These are phyloP conservation scores for Thaleichthys pacificus DNA, from an alignment of 2,797 vertebrate genomes.

Conservation along the genomic window DNA sequence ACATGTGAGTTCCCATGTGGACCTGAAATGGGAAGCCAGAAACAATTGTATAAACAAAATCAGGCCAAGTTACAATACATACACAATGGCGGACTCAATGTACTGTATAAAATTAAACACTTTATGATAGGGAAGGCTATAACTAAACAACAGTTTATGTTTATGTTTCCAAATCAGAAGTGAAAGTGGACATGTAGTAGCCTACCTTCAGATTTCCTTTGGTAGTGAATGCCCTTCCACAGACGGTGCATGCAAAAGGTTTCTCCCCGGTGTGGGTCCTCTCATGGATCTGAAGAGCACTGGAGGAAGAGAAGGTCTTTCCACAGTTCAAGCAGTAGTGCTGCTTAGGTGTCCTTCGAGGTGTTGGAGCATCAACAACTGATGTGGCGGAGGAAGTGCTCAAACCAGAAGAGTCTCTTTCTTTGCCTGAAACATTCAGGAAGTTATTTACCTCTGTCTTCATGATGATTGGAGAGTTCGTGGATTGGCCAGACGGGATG, in stretches of 20 bases:
- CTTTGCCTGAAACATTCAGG: conserved; percentile 75
- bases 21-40: conserved; percentile 66
- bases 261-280: conserved; percentile 88
- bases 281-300: conserved; percentile 87
- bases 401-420: conserved; percentile 20
- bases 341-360: conserved; percentile 81
- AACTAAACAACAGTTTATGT: not conserved
- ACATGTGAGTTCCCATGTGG: conserved; percentile 89
- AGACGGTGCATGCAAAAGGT: conserved; percentile 86
- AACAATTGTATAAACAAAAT: not conserved
- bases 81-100: not conserved
- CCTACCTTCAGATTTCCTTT: conserved; percentile 90
- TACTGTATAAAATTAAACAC: not conserved
- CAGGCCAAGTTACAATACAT: not conserved
- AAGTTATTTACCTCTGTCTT: conserved; percentile 81
- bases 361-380: conserved; percentile 71
- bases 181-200: not conserved
- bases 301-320: conserved; percentile 87
- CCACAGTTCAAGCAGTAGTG: conserved; percentile 85
- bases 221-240: conserved; percentile 87
- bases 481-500: conserved; percentile 63
- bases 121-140: not conserved
- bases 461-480: conserved; percentile 73
- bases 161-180: not conserved
- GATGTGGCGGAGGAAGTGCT: conserved; percentile 70